Evolutionary conservation across 1,140 invertebrate genomes (phyloP), one percentile per base, ranked within the genome.

Genomic region (Thalassaphorura encarpata): DNA sequence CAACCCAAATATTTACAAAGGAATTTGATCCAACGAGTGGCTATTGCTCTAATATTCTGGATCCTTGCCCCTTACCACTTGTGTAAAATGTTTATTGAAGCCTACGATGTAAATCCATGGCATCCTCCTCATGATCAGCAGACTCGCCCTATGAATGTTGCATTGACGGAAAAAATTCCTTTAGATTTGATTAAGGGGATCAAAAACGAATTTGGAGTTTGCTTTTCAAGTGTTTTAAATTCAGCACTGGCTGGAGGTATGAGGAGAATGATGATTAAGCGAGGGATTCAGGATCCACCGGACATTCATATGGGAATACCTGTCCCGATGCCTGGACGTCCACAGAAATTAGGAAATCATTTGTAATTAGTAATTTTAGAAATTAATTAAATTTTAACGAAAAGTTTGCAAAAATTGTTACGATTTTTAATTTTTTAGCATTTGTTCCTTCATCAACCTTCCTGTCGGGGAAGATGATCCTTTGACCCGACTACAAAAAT

Each of bases 321-420:
- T 13, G 49, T 61, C 26, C 62, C 62, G 19, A 61, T 61, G 56
- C 52, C 62, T 16, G 51, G n/a, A n/a, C n/a, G n/a, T n/a, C n/a
- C n/a, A n/a, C n/a, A n/a, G n/a, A n/a, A n/a, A n/a, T n/a, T n/a
- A n/a, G n/a, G n/a, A n/a, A n/a, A n/a, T n/a, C n/a, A n/a, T n/a
- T n/a, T n/a, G n/a, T n/a, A n/a, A n/a, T n/a, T n/a, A n/a, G n/a
- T n/a, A n/a, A n/a, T n/a, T n/a, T n/a, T n/a, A n/a, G n/a, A n/a
- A n/a, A n/a, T n/a, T n/a, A n/a, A n/a, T n/a, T n/a, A n/a, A n/a
- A n/a, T n/a, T n/a, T n/a, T n/a, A n/a, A n/a, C n/a, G n/a, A n/a
- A n/a, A n/a, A n/a, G n/a, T n/a, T n/a, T n/a, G n/a, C n/a, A n/a
- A n/a, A n/a, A n/a, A n/a, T n/a, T n/a, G n/a, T n/a, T n/a, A n/a